Evolutionary conservation across 1,140 invertebrate species (phyloP).

Genomic region (Vanessa tameamea): DNA sequence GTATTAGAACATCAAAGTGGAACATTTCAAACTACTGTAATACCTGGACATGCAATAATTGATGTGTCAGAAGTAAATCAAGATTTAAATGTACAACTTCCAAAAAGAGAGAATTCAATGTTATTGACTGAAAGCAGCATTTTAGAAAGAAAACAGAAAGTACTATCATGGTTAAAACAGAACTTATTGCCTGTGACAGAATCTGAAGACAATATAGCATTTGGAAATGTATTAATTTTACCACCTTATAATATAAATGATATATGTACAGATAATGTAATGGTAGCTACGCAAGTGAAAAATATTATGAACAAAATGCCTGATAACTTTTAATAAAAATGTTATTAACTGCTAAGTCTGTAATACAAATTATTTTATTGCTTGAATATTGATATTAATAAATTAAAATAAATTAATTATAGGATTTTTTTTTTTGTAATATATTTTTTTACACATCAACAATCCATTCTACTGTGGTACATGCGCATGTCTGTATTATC

Average conservation of each 20-base stretch:
- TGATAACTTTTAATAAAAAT: conserved; percentile 34
- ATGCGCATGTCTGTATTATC: too few species aligned
- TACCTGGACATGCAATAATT: conserved; percentile 68
- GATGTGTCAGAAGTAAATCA: conserved; percentile 43
- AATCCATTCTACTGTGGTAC: too few species aligned
- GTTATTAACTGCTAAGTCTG: background rate
- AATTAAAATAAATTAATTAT: too few species aligned
- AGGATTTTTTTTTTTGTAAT: too few species aligned
- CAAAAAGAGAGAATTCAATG: conserved; percentile 27
- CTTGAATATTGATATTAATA: too few species aligned
- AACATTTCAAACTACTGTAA: conserved; percentile 48
- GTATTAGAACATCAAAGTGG: conserved; percentile 47
- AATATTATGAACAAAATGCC: conserved; percentile 66
- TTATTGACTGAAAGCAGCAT: conserved; percentile 30
- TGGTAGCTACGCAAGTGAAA: conserved; percentile 62
- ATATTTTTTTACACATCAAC: too few species aligned
- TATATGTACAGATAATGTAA: conserved; percentile 66
- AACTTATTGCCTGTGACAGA: conserved; percentile 63
- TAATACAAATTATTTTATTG: too few species aligned
- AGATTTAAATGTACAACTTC: conserved; percentile 37
- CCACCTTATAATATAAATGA: conserved; percentile 58
- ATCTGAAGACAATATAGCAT: conserved; percentile 53
- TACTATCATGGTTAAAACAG: conserved; percentile 61
- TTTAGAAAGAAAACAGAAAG: conserved; percentile 47
- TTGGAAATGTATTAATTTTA: conserved; percentile 61